Evolutionary conservation across 1,140 invertebrate genomes (phyloP).

Genomic region (Tenebrio molitor): DNA sequence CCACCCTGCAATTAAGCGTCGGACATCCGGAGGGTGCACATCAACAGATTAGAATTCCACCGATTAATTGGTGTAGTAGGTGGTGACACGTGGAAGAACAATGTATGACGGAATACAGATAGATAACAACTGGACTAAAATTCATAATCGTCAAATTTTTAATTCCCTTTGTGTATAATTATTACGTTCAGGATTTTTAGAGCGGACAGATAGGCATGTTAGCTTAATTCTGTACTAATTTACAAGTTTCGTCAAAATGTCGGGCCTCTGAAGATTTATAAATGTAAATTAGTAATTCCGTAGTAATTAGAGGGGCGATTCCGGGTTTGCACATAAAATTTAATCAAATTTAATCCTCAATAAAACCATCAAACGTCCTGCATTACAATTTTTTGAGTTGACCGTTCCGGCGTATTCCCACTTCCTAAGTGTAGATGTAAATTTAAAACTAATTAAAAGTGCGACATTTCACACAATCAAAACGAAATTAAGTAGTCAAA

Average conservation of each 20-base stretch:
- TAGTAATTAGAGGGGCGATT: not conserved
- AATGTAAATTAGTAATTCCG: slow-evolving; percentile 11
- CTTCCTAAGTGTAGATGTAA: slow-evolving; percentile 38
- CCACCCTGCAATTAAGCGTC: slow-evolving; percentile 23
- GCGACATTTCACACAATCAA: slow-evolving; percentile 52
- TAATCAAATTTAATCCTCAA: slow-evolving; percentile 1
- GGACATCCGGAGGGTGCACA: slow-evolving; percentile 21
- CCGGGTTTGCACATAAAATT: not conserved
- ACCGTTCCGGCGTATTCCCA: not conserved
- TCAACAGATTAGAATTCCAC: slow-evolving; percentile 27
- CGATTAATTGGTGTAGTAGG: too few species aligned
- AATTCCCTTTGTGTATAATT: too few species aligned
- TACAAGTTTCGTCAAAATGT: too few species aligned
- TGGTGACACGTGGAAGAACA: too few species aligned
- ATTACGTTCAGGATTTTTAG: too few species aligned
- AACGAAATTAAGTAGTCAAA: slow-evolving; percentile 56
- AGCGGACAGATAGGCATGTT: too few species aligned
- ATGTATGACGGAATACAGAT: too few species aligned
- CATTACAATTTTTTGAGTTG: slow-evolving; percentile 27
- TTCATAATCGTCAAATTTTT: not conserved
- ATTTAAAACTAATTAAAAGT: slow-evolving; percentile 54
- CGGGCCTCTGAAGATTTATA: slow-evolving; percentile 16
- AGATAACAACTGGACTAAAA: too few species aligned
- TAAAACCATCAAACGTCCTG: not conserved
- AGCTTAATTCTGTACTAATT: too few species aligned